Evolutionary conservation across 23 tunicate species (phyloP), one percentile per base, ranked within the genome.

Genomic region (Aplidium turbinatum): DNA sequence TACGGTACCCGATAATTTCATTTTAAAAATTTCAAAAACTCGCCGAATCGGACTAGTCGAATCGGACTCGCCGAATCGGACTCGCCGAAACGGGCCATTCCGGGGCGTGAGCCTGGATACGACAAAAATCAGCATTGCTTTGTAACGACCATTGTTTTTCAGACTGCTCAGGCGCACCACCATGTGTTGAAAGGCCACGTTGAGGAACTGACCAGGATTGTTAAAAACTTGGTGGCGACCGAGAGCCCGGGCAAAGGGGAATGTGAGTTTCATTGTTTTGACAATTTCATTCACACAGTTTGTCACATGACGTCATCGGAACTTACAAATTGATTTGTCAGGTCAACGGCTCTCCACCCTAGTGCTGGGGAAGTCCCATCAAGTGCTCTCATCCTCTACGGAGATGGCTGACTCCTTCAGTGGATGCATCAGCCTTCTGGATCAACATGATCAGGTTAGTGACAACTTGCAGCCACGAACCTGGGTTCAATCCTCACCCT

Each of bases 81-180:
- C n/a, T n/a, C n/a, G n/a, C n/a, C n/a, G n/a, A n/a, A n/a, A n/a
- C n/a, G n/a, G n/a, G n/a, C n/a, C n/a, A n/a, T n/a, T n/a, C n/a
- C n/a, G n/a, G n/a, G n/a, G n/a, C n/a, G n/a, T n/a, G n/a, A n/a
- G n/a, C n/a, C n/a, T n/a, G n/a, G n/a, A n/a, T n/a, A n/a, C n/a
- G n/a, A n/a, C n/a, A n/a, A n/a, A n/a, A n/a, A n/a, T n/a, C n/a
- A n/a, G n/a, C n/a, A n/a, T n/a, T n/a, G n/a, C n/a, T n/a, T n/a
- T n/a, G n/a, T n/a, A n/a, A n/a, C n/a, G n/a, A n/a, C n/a, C n/a
- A n/a, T n/a, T 60, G 7, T 35, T 84, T 45, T 82, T 16, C 67
- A 90, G 89, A 78, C 75, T 35, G 97, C 87, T 64, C 57, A 85
- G 35, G 86, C 73, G 31, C 85, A 81, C 52, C 72, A 90, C 51